Evolutionary conservation across 2,797 vertebrate species (phyloP).

Genomic region (Cuculus canorus): DNA sequence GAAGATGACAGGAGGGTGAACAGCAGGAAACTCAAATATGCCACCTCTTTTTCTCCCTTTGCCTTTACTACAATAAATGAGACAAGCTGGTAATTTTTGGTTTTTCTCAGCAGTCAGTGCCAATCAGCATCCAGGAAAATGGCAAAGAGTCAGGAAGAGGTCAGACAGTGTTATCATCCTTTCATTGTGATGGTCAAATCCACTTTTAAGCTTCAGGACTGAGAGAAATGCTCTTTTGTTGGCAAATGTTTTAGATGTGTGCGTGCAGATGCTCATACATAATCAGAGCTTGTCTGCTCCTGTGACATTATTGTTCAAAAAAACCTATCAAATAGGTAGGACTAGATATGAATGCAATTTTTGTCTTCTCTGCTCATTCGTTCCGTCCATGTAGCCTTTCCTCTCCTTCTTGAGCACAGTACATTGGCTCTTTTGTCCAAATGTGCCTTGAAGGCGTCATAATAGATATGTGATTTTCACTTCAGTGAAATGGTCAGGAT

Average conservation of each 20-base stretch:
- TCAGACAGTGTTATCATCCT: conserved; percentile 85
- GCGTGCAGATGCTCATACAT: conserved; percentile 65
- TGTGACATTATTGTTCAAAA: conserved; percentile 17
- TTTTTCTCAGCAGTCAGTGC: conserved; percentile 44
- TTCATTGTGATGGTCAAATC: conserved; percentile 90
- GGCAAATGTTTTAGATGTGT: conserved; percentile 80
- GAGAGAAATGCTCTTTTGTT: conserved; percentile 88
- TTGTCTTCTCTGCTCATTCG: not conserved
- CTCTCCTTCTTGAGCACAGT: not conserved
- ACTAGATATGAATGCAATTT: conserved; percentile 2
- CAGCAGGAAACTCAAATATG: not conserved
- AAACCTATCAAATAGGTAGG: not conserved
- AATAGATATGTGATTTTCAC: not conserved
- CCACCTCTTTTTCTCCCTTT: not conserved
- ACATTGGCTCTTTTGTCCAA: not conserved
- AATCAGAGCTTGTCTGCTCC: conserved; percentile 48
- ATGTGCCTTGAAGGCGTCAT: not conserved
- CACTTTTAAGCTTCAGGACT: conserved; percentile 87
- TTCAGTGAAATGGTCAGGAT: not conserved
- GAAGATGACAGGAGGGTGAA: conserved; percentile 1
- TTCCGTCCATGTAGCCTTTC: not conserved
- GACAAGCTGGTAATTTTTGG: conserved; percentile 64
- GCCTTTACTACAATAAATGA: conserved; percentile 11
- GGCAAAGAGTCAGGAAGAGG: conserved; percentile 80
- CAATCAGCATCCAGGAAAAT: conserved; percentile 79